Conservation (phyloP, 2,888 invertebrate genomes). For the Dione juno region DNA sequence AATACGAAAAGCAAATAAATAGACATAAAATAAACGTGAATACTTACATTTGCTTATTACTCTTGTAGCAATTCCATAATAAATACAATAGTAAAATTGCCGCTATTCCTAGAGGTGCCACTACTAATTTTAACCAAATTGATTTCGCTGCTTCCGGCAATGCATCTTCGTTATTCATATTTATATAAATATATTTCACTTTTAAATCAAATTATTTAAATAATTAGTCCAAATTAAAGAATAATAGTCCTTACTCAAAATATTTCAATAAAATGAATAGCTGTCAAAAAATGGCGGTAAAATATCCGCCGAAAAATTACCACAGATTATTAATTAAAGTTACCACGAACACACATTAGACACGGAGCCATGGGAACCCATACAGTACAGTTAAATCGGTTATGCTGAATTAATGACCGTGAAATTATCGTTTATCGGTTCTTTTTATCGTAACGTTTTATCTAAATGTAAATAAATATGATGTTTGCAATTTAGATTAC, state of each 20-base stretch:
- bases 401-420: conserved; percentile 25
- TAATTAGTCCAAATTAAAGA: neutral
- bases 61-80: conserved; percentile 61
- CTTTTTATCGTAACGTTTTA: conserved; percentile 32
- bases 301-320: neutral
- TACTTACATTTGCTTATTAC: conserved; percentile 66
- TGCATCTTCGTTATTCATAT: conserved; percentile 28
- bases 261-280: neutral
- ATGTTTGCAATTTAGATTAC: conserved; percentile 38
- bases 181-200: neutral
- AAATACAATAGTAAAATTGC: conserved; percentile 54
- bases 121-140: conserved; percentile 28
- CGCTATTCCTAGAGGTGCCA: conserved; percentile 37
- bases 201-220: neutral
- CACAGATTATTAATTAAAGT: conserved; percentile 6
- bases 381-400: conserved; percentile 13
- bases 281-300: conserved; percentile 23
- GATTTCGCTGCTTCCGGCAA: conserved; percentile 3
- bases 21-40: neutral
- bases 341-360: neutral
- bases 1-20: neutral
- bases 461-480: conserved; percentile 32
- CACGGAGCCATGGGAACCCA: neutral
- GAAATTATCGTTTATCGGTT: conserved; percentile 33
- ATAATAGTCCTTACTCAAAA: neutral